Base-by-base conservation (phyloP, 2,888 invertebrate genomes). In the Neoascia interrupta region DNA sequence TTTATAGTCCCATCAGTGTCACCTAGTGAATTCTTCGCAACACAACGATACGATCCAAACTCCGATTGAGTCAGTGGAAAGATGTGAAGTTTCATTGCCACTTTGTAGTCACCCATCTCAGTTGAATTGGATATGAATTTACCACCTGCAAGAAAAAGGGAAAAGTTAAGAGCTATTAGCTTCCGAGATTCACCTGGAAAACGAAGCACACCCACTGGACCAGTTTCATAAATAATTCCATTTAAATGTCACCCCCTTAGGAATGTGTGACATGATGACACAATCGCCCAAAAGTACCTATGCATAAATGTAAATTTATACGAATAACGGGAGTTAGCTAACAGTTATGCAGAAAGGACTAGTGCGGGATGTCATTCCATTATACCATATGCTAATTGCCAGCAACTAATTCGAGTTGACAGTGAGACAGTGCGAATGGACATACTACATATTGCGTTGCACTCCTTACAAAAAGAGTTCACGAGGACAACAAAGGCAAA, bases 1-100 rank as follows among this genome's bases (percentile, higher is more conserved):
- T 94, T 94, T 83, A 95, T 95, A 75, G 93, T 93, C 82, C 95
- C 95, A 88, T 95, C 95, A 5, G 95, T 95, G 84, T 95, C 95
- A 26, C 95, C 95, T 3, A 95, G 89, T 0, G 94, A 94, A 87
- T 96, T 95, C 88, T 95, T 95, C 54, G 95, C 94, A 82, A 95
- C 92, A 88, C 95, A 96, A 85, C 94, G 93, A 88, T 95, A 95
- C 11, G 94, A 92, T 18, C 94, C 94, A 84, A 93, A 95, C 88
- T 95, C 95, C 6, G 91, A 88, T 81, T 90, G 90, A 1, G 92
- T 90, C 70, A 95, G 91, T 58, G 92, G 91, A 84, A 91, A 91
- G 82, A 95, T 93, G 68, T 93, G 93, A 58, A 95, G 90, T 83
- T 93, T 93, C 91, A 95, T 93, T 81, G 93, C 92, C 74, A 94